Evolutionary conservation across 2,888 invertebrate species (phyloP), one percentile per base, ranked within the genome.

Genomic region (Brassicogethes aeneus): DNA sequence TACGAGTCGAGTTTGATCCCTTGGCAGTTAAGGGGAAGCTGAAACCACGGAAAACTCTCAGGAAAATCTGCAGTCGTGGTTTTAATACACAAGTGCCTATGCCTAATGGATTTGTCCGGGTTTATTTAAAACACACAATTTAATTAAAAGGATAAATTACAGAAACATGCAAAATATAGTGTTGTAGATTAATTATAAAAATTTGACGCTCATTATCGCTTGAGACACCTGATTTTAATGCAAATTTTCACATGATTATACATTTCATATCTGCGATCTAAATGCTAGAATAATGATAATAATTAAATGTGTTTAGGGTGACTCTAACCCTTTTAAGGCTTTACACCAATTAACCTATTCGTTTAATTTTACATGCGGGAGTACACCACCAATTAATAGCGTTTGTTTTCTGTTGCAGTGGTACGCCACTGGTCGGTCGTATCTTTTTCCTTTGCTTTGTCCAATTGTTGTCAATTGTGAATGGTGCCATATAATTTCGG

Each of bases 141-240:
- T n/a, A n/a, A n/a, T n/a, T n/a, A n/a, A n/a, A n/a, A n/a, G n/a
- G n/a, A n/a, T n/a, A n/a, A n/a, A n/a, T n/a, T n/a, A n/a, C n/a
- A n/a, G n/a, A n/a, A 23, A 10, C 23, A 23, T 23, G 23, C 23
- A 23, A 23, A 23, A 7, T 23, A 10, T 23, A 23, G 10, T 10
- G 23, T 23, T 23, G n/a, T 23, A 23, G 23, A 36, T 46, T 47
- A 40, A 45, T 46, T 44, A 50, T 50, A 45, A 44, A 50, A 53
- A 53, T 48, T 53, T 51, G 50, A 52, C 48, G 44, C 42, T 47
- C 46, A 56, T 53, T 58, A 58, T 58, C 57, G 54, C 51, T 44
- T 39, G 37, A 44, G 42, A 44, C 57, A 58, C 54, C 57, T 58
- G 57, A 52, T 44, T 38, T 45, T 41, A 45, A 35, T 47, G 46